These are phyloP conservation scores for Ochotona curzoniae DNA, from an alignment of 2,113 vertebrate species.

Conservation along the genomic window DNA sequence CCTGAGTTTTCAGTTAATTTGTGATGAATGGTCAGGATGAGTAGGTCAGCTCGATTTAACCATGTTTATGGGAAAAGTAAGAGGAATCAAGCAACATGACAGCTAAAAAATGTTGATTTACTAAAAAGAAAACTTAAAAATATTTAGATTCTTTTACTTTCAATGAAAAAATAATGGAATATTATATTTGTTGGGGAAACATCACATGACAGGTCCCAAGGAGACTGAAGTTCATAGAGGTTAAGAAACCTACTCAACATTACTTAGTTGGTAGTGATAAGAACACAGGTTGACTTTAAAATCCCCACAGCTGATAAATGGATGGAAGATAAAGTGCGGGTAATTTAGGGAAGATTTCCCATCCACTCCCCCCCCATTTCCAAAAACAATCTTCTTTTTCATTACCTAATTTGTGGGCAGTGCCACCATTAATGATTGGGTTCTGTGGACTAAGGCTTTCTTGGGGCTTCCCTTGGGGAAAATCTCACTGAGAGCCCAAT, in stretches of 20 bases:
- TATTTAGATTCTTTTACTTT: not conserved
- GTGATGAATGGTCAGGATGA: not conserved
- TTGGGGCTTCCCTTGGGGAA: not conserved
- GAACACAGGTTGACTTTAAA: not conserved
- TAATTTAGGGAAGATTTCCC: not conserved
- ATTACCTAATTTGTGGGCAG: not conserved
- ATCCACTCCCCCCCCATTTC: not conserved
- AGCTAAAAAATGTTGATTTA: not conserved
- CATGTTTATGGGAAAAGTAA: not conserved
- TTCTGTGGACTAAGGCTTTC: slow-evolving; percentile 1
- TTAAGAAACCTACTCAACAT: not conserved
- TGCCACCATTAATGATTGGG: not conserved
- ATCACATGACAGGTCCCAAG: not conserved
- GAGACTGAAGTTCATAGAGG: not conserved
- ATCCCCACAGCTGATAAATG: not conserved
- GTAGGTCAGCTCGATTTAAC: not conserved
- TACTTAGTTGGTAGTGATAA: not conserved
- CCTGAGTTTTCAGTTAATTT: not conserved
- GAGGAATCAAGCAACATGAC: not conserved
- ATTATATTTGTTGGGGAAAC: not conserved
- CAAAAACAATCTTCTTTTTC: not conserved
- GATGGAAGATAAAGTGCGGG: slow-evolving; percentile 1
- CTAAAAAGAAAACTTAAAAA: not conserved
- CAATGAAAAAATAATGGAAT: not conserved
- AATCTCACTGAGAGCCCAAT: not conserved